Percentiles rank a stretch among this genome's conserved stretches.
These are phyloP conservation scores for Panagrolaimus sp. DNA, from an alignment of 1,140 invertebrate species.

Conservation along the genomic window DNA sequence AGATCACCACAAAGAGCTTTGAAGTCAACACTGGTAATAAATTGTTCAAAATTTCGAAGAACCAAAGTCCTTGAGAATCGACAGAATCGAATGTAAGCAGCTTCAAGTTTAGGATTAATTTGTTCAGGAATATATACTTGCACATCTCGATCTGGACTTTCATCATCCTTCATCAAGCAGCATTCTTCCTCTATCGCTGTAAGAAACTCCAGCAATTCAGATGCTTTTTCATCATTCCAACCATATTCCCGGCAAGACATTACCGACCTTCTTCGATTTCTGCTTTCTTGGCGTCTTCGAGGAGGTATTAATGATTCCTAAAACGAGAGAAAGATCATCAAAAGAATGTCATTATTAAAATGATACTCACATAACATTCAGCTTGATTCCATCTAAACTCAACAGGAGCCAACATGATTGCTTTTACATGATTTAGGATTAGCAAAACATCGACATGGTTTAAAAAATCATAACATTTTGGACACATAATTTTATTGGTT, in stretches of 20 bases:
- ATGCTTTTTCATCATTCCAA: too few species aligned
- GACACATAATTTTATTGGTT: not conserved
- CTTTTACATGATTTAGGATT: not conserved
- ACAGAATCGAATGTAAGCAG: not conserved
- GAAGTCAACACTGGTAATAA: not conserved
- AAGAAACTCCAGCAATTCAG: too few species aligned
- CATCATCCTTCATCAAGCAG: too few species aligned
- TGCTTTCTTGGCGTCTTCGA: too few species aligned
- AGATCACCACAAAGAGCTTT: conserved; percentile 11
- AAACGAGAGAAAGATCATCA: not conserved
- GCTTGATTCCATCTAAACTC: not conserved
- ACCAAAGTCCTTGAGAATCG: not conserved
- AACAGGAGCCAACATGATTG: not conserved
- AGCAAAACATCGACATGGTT: not conserved
- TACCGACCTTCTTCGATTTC: too few species aligned
- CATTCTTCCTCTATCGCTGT: too few species aligned
- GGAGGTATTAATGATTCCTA: not conserved
- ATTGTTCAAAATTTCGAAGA: not conserved
- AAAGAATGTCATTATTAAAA: not conserved
- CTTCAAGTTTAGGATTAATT: not conserved
- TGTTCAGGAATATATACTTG: too few species aligned
- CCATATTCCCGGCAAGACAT: too few species aligned
- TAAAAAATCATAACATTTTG: not conserved
- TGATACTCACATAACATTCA: not conserved
- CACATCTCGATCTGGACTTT: too few species aligned